Conservation (phyloP, 2,888 invertebrate genomes). For the Bugula neritina region DNA sequence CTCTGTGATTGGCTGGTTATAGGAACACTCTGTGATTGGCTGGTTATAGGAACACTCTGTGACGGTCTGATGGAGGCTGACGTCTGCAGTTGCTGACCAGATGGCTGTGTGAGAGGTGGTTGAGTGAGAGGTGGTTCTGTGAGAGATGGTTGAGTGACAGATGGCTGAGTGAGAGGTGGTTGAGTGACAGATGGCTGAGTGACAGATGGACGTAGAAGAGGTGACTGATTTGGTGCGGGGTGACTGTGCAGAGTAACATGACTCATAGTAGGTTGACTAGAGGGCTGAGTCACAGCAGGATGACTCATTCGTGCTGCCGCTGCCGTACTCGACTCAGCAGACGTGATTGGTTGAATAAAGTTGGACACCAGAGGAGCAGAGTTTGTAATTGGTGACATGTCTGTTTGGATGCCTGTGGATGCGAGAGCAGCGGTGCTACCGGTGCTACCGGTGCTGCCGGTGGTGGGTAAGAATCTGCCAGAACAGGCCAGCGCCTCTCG, state of each 20-base stretch:
- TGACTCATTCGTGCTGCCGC: neutral
- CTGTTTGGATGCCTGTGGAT: constrained; percentile 19
- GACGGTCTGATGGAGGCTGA: no score
- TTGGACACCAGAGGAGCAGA: neutral
- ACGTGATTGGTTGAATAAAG: no score
- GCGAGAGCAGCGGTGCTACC: neutral
- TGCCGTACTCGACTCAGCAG: no score
- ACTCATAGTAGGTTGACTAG: neutral
- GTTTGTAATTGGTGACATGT: neutral
- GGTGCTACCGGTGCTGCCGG: neutral
- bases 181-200: no score
- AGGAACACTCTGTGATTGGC: neutral
- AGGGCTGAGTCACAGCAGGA: neutral
- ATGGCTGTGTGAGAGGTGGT: no score
- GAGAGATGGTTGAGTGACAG: no score
- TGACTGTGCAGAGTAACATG: no score
- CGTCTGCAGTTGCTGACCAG: no score
- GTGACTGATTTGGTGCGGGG: no score
- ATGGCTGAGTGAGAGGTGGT: no score
- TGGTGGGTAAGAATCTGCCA: neutral
- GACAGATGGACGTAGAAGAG: neutral
- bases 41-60: no score
- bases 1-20: neutral
- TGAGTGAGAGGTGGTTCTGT: no score
- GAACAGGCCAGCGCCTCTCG: neutral